Evolutionary conservation across 2,113 vertebrate species (phyloP), one percentile per base, ranked within the genome.

Genomic region (Callospermophilus lateralis): DNA sequence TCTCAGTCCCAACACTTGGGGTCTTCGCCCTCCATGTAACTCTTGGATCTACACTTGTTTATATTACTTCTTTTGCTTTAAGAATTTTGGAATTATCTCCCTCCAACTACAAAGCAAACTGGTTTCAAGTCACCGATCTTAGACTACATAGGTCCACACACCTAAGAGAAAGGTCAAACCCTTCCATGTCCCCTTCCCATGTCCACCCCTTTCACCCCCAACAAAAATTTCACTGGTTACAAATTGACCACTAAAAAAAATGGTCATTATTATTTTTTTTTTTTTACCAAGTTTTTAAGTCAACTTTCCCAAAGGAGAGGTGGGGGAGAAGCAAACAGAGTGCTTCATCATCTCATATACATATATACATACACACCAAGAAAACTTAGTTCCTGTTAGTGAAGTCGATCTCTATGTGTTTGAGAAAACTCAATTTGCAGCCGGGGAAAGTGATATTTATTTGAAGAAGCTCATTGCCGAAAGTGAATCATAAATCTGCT

Each of bases 391-490:
- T 98, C 58, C 94, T 91, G 78, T 77, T 94, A 51, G 80, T 45
- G 76, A 93, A 97, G 81, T 68, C 45, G 32, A 68, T 97, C 79
- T 94, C 92, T 97, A 51, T 84, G 79, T 96, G 79, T 93, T 97
- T 97, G 89, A 74, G 63, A 91, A 98, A 97, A 85, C 39, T 86
- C 94, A 85, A 32, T 97, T 97, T 95, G 70, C 97, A 97, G 91
- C 58, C 19, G 4, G 42, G 61, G 90, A 97, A 98, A 98, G 93
- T 80, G 73, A 68, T 97, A 94, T 92, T 98, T 98, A 96, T 98
- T 98, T 98, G 97, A 97, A 97, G 92, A 90, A 97, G 84, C n/a
- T 96, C 96, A 92, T 85, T 98, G 96, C 90, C 70, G 28, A 97
- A 98, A 98, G 95, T 96, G 93, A 96, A 93, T 93, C 96, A 90